A percentile compares a stretch with the other conserved stretches of the same genome.
Conservation (phyloP, 1,140 invertebrate species). For the Eriosoma lanigerum region DNA sequence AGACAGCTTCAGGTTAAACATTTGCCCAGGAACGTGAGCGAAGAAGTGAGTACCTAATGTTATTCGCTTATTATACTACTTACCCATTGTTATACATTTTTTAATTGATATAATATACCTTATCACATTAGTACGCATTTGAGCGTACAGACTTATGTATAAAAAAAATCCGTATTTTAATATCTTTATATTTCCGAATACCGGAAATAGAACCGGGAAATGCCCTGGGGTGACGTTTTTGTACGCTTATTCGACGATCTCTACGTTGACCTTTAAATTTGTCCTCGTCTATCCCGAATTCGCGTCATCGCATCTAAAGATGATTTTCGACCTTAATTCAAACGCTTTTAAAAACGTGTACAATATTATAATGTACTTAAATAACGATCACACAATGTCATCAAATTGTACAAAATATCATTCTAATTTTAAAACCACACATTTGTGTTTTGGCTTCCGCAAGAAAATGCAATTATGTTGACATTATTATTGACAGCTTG, state of each 20-base stretch:
- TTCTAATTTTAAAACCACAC: conserved; percentile 22
- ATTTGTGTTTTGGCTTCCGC: background rate
- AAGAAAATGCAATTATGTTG: background rate
- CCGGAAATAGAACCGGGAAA: conserved; percentile 38
- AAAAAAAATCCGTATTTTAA: background rate
- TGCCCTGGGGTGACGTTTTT: background rate
- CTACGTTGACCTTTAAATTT: conserved; percentile 23
- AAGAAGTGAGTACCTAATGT: conserved; percentile 57
- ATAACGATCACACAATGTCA: background rate
- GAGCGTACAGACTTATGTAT: too few species aligned
- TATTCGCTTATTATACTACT: too few species aligned
- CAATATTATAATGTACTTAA: background rate
- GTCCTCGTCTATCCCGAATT: conserved; percentile 3
- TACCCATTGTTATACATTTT: too few species aligned
- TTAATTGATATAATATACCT: too few species aligned
- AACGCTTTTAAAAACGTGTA: background rate
- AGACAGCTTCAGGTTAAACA: conserved; percentile 60
- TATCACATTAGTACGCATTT: too few species aligned
- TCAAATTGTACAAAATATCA: background rate
- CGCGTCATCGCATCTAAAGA: conserved; percentile 7
- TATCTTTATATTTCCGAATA: background rate
- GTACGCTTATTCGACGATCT: background rate
- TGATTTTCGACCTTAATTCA: conserved; percentile 16
- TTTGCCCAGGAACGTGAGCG: conserved; percentile 60
- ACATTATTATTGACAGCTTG: too few species aligned